Percentiles rank a stretch among this genome's conserved stretches.
Conservation (phyloP, 2,888 invertebrate species). For the Laothoe populi region DNA sequence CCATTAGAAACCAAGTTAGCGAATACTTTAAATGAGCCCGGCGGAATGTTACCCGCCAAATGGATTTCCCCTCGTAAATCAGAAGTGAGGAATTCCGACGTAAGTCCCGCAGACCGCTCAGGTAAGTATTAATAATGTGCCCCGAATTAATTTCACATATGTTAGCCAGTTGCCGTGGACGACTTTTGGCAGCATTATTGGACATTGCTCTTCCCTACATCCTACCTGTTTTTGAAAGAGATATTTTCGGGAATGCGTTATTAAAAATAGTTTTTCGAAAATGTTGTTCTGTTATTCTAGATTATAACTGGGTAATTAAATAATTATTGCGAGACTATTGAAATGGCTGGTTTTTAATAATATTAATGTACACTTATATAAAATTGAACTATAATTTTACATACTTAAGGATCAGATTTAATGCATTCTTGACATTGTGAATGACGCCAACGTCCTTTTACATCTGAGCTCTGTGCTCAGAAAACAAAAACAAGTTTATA, state of each 20-base stretch:
- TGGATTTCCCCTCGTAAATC: constrained; percentile 50
- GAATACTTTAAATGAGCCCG: constrained; percentile 40
- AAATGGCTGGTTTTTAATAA: no score
- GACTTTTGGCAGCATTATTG: neutral
- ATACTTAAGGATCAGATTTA: neutral
- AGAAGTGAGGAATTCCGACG: constrained; percentile 45
- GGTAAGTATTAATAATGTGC: constrained; percentile 50
- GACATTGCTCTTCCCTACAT: neutral
- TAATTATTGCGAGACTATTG: no score
- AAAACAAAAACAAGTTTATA: no score
- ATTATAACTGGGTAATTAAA: no score
- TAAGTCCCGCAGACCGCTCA: constrained; percentile 44
- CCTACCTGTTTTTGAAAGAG: no score
- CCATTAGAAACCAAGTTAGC: constrained; percentile 23
- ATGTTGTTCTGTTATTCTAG: no score
- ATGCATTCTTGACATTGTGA: constrained; percentile 5
- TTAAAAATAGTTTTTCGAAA: no score
- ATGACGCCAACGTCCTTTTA: no score
- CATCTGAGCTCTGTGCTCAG: no score
- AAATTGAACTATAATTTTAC: constrained; percentile 1
- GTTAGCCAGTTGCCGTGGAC: constrained; percentile 28
- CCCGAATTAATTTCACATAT: constrained; percentile 49
- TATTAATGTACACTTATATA: neutral
- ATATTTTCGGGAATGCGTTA: no score
- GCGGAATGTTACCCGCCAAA: constrained; percentile 39